phyloP scores from a whole-genome alignment of 64 coral and sea anemone species.

The Stichodactyla mertensii region DNA sequence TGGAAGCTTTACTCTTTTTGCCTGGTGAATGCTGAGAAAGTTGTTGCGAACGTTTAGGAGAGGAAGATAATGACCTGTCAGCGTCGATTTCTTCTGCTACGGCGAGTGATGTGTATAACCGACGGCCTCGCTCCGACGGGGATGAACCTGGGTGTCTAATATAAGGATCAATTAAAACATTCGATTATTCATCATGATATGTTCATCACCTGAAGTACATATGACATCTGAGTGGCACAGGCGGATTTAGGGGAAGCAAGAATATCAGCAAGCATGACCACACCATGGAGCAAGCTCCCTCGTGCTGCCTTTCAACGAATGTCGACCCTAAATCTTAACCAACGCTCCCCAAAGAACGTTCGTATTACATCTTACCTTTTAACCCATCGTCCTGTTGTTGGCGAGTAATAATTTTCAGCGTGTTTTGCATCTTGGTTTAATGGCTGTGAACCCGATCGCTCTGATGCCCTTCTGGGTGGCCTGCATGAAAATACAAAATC shows the following conservation, averaged over 20 bases:
- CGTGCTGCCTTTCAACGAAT: too few species aligned
- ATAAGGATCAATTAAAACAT: background rate
- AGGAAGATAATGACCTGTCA: slow-evolving; percentile 42
- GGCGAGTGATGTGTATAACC: slow-evolving; percentile 72
- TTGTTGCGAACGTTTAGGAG: background rate
- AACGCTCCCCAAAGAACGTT: background rate
- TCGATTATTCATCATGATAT: background rate
- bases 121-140: slow-evolving; percentile 61
- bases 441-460: background rate
- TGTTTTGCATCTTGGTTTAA: background rate
- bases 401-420: slow-evolving; percentile 52
- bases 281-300: too few species aligned
- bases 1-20: slow-evolving; percentile 43
- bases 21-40: background rate
- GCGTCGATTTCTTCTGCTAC: slow-evolving; percentile 91
- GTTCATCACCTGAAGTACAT: too few species aligned
- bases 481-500: background rate
- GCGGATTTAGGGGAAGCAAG: too few species aligned
- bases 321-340: too few species aligned
- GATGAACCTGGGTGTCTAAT: slow-evolving; percentile 83
- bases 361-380: slow-evolving; percentile 46
- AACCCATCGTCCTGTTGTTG: slow-evolving; percentile 83
- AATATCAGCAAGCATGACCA: too few species aligned
- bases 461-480: background rate
- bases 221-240: too few species aligned